Base-by-base conservation (phyloP, 1,140 invertebrate species). In the Drosophila baimaii region DNA sequence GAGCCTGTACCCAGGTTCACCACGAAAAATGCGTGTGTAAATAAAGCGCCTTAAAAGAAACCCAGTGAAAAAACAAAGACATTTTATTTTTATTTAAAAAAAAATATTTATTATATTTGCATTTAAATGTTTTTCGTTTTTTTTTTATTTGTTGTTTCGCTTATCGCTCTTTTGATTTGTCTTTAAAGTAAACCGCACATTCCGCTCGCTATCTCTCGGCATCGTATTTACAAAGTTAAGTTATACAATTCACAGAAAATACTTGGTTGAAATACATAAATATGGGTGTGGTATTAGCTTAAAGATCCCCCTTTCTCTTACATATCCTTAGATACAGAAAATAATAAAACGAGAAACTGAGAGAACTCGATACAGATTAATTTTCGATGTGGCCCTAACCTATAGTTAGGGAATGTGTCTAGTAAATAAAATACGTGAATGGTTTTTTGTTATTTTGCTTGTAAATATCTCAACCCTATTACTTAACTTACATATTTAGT, bases 141-240 rank as follows among this genome's bases (percentile, higher is more conserved):
- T n/a, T 23, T 37, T 9, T 44, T 44, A 35, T 47, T 35, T 52
- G 35, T 25, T 35, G 47, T 35, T 46, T 52, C 44, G 33, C 21
- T 47, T 74, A 47, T 33, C 41, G 31, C 27, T 25, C n/a, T 49
- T 77, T 77, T 68, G 51, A 77, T 77, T 74, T 77, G 66, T 73
- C 66, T 56, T 81, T 77, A 81, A 81, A 77, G 54, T 81, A 73
- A 81, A 73, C 79, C 54, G 56, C 43, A 41, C 19, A 29, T 29
- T n/a, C 13, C 21, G 21, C 23, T 25, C 31, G 7, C 31, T 13
- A 27, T 19, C 8, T 31, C 58, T 21, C 49, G 29, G 25, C 37
- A 51, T 72, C 59, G 55, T 82, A 82, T 82, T 82, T 82, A 82
- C 80, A 82, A 62, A 65, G 58, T 75, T 75, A 58, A 66, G 80